Conservation (phyloP, 2,113 vertebrate genomes). For the Barbus barbus region DNA sequence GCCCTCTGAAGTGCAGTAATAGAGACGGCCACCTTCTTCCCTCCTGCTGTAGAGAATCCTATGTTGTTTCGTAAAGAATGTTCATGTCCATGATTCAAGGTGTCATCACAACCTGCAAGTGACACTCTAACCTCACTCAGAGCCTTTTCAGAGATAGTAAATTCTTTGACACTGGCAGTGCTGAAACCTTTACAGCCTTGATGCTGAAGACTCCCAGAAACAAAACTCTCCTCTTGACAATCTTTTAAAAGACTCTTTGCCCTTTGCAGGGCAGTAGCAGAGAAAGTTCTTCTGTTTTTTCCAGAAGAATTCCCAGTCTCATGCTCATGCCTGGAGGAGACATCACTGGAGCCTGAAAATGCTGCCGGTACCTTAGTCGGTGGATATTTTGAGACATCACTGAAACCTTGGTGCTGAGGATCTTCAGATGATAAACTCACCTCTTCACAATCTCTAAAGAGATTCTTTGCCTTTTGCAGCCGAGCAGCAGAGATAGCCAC, state of each 20-base stretch:
- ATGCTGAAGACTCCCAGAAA: background rate
- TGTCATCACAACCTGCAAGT: background rate
- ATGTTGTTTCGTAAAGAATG: background rate
- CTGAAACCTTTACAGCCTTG: slow-evolving; percentile 74
- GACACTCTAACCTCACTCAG: background rate
- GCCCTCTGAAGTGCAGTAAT: slow-evolving; percentile 55
- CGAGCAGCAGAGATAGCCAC: slow-evolving; percentile 55
- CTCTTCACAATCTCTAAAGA: slow-evolving; percentile 74
- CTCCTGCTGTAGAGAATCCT: slow-evolving; percentile 59
- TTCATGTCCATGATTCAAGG: background rate
- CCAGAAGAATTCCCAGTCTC: background rate
- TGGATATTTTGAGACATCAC: background rate
- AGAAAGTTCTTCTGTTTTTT: slow-evolving; percentile 50
- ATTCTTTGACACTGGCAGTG: slow-evolving; percentile 78
- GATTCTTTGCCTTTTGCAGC: slow-evolving; percentile 55
- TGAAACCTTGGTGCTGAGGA: background rate
- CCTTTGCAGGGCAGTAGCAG: slow-evolving; percentile 55
- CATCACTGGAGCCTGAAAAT: background rate
- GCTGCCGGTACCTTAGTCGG: background rate
- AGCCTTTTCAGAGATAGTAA: slow-evolving; percentile 43
- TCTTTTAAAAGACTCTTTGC: slow-evolving; percentile 73
- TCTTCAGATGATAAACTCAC: slow-evolving; percentile 14
- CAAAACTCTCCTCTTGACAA: slow-evolving; percentile 54
- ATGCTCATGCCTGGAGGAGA: background rate
- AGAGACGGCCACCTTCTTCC: slow-evolving; percentile 59